A percentile compares a stretch with the other conserved stretches of the same genome.
These are phyloP conservation scores for Neodon shergylaensis DNA, from an alignment of 2,113 vertebrate species.

Conservation along the genomic window DNA sequence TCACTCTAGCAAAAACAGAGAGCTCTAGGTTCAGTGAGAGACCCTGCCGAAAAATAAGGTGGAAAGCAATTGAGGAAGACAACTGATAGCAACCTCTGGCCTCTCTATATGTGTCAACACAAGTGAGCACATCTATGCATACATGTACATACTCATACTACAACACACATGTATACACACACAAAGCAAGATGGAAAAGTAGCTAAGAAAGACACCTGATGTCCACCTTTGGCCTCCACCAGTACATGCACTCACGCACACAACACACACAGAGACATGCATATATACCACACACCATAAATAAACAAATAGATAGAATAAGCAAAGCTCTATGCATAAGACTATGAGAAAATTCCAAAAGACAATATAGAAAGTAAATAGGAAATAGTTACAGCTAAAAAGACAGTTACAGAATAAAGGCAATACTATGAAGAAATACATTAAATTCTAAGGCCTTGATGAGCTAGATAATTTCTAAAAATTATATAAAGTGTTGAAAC, in stretches of 20 bases:
- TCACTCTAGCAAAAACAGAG: not conserved
- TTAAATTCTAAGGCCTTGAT: not conserved
- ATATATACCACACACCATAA: not conserved
- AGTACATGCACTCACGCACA: not conserved
- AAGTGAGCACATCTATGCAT: not conserved
- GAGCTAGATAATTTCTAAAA: constrained; percentile 12
- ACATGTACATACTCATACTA: not conserved
- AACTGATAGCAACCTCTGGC: not conserved
- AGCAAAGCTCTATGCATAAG: not conserved
- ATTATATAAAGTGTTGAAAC: not conserved
- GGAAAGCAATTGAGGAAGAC: not conserved
- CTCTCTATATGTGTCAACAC: not conserved
- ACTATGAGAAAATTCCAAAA: constrained; percentile 1
- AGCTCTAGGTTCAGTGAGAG: not conserved
- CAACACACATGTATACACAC: not conserved
- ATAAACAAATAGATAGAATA: not conserved
- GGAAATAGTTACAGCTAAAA: not conserved
- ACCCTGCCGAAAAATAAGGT: not conserved
- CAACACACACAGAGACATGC: not conserved
- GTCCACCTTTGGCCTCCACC: not conserved
- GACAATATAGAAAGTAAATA: not conserved
- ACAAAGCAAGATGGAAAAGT: not conserved
- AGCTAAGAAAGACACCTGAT: not conserved
- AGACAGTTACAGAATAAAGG: not conserved
- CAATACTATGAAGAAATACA: constrained; percentile 17